phyloP scores from a whole-genome alignment of 1,140 invertebrate species.

The Aphelenchoides fujianensis region DNA sequence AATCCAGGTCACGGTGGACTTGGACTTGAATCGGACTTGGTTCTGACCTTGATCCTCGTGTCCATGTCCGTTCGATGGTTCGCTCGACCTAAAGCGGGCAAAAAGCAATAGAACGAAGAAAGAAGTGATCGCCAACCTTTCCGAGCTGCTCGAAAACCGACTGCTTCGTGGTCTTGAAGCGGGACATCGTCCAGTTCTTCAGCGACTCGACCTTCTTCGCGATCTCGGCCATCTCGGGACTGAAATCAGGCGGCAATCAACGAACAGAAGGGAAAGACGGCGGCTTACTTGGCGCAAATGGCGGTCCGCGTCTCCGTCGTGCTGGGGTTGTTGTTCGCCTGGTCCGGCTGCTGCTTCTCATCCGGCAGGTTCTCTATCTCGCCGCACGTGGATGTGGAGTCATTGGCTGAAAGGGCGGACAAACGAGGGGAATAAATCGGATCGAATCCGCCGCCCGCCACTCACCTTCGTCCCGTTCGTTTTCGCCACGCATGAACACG shows the following conservation, averaged over 20 bases:
- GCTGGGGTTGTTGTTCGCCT: not conserved
- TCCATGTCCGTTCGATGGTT: constrained; percentile 33
- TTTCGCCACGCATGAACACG: not conserved
- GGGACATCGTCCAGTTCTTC: constrained; percentile 32
- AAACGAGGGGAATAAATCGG: not conserved
- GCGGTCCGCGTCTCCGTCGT: constrained; percentile 9
- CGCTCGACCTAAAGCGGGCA: constrained; percentile 25
- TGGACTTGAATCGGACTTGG: no score
- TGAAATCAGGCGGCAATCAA: constrained; percentile 20
- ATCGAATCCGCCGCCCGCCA: no score
- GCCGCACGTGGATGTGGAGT: not conserved
- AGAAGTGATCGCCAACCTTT: constrained; percentile 19
- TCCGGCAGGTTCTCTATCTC: not conserved
- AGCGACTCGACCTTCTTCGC: constrained; percentile 26
- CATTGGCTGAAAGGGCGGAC: not conserved
- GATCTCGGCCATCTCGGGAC: constrained; percentile 35
- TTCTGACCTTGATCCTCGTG: constrained; percentile 23
- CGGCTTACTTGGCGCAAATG: constrained; percentile 29
- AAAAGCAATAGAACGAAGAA: constrained; percentile 17
- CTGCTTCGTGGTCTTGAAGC: constrained; percentile 36
- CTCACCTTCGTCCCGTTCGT: not conserved
- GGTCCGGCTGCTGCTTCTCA: constrained; percentile 8
- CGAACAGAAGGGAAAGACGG: not conserved
- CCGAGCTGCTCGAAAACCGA: constrained; percentile 29
- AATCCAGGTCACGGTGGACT: no score